Evolutionary conservation across 2,888 invertebrate genomes (phyloP).

Genomic region (Epirrita christyi): DNA sequence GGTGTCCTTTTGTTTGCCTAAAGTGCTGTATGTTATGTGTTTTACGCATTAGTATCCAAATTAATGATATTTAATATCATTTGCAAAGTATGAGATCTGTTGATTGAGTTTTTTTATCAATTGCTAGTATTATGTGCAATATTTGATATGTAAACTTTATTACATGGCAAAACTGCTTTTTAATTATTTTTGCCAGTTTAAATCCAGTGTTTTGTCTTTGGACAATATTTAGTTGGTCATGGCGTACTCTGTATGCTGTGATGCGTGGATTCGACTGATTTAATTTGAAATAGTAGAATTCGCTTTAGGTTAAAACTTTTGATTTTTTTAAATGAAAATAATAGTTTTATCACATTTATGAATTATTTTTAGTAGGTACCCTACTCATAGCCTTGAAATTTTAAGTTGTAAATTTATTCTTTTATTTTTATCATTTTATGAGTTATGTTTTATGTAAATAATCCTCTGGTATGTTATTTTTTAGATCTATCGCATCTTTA

Average conservation of each 20-base stretch:
- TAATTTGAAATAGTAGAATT: constrained; percentile 56
- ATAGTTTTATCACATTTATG: constrained; percentile 51
- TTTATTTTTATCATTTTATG: constrained; percentile 60
- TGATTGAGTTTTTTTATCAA: constrained; percentile 48
- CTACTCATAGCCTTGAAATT: constrained; percentile 57
- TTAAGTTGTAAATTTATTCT: constrained; percentile 79
- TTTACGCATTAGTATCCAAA: constrained; percentile 45
- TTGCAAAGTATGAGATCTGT: constrained; percentile 67
- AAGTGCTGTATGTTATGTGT: constrained; percentile 36
- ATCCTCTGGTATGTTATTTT: constrained; percentile 68
- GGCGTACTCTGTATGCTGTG: constrained; percentile 57
- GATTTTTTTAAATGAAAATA: constrained; percentile 49
- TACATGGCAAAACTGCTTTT: constrained; percentile 44
- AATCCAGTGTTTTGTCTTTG: constrained; percentile 45
- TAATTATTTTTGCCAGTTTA: constrained; percentile 35
- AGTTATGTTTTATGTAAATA: constrained; percentile 78
- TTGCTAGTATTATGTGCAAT: constrained; percentile 49
- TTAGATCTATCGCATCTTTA: constrained; percentile 70
- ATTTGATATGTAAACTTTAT: constrained; percentile 66
- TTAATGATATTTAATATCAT: constrained; percentile 79
- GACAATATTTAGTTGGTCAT: constrained; percentile 53
- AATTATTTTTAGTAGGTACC: constrained; percentile 49
- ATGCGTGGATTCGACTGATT: constrained; percentile 66
- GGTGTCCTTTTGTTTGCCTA: constrained; percentile 25
- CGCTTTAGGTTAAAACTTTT: constrained; percentile 53